Evolutionary conservation across 2,797 vertebrate species (phyloP), one percentile per base, ranked within the genome.

Genomic region (Bradypodion pumilum): DNA sequence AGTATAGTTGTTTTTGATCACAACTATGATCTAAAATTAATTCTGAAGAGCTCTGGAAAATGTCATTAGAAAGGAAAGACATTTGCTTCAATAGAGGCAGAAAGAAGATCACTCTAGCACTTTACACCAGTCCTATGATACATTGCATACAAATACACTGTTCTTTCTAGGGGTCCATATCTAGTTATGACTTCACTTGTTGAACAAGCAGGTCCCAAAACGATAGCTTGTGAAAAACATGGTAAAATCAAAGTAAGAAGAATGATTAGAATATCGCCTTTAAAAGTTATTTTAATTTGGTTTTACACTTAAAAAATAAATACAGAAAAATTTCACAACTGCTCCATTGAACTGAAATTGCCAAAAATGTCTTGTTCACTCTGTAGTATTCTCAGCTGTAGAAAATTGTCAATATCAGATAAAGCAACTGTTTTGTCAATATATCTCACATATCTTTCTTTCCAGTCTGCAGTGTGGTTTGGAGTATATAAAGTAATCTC

Each of bases 401-500:
- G 40, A 70, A 74, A 80, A 35, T 75, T 80, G 23, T 73, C 46
- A 74, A 21, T 82, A 78, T n/a, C 89, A 12, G 25, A 25, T 6
- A 66, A 1, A 5, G 68, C 16, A 63, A 74, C 35, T 10, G 10
- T 65, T 15, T 78, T 89, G 29, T 83, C 56, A 79, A 2, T 56
- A 23, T 63, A n/a, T 37, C 80, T 87, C 80, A 68, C 80, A 62
- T 42, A n/a, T 74, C 66, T 13, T 19, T 80, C 85, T 92, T 7
- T 90, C 44, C 82, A 98, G 97, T 89, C 87, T 89, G 94, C 92
- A 80, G 90, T 90, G 35, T 96, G 95, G 94, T 90, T 89, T 69
- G 92, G 89, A 4, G 97, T 98, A 56, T 92, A 95, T 87, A 96
- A 94, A 94, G 96, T 97, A 81, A 98, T 98, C 91, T 95, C 95